Conservation (phyloP, 2,113 vertebrate species). For the Sclerurus mexicanus region DNA sequence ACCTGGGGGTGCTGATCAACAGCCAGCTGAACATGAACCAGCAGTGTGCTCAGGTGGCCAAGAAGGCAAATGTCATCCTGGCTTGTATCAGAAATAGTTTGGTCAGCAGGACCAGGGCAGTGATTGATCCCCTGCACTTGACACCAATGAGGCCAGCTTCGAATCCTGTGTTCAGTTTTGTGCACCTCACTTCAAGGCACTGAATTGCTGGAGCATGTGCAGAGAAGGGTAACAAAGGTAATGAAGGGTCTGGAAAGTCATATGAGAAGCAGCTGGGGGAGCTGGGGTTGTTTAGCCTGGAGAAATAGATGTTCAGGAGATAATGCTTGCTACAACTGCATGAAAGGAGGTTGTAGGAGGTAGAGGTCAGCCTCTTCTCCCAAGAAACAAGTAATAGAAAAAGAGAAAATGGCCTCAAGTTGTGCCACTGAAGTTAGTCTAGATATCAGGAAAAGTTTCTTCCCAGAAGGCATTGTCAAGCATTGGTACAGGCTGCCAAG, state of each 20-base stretch:
- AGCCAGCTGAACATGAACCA: no score
- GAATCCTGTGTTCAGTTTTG: neutral
- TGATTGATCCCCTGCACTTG: no score
- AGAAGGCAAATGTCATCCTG: no score
- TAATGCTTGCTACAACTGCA: neutral
- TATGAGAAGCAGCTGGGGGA: neutral
- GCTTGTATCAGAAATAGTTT: no score
- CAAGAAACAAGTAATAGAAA: neutral
- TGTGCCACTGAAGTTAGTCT: neutral
- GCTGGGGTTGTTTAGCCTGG: neutral
- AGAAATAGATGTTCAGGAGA: neutral
- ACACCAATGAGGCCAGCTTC: no score
- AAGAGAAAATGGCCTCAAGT: neutral
- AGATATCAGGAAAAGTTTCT: neutral
- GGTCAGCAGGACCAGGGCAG: no score
- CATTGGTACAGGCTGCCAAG: neutral
- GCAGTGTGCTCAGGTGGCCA: no score
- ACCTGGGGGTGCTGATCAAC: no score
- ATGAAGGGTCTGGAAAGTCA: neutral
- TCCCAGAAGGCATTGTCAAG: neutral
- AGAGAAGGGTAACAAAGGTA: neutral
- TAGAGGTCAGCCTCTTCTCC: neutral
- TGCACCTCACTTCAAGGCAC: no score
- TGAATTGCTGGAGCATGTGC: neutral
- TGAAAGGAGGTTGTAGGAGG: neutral